Evolutionary conservation across 2,113 vertebrate genomes (phyloP).

Genomic region (Brachyhypopomus occidentalis): DNA sequence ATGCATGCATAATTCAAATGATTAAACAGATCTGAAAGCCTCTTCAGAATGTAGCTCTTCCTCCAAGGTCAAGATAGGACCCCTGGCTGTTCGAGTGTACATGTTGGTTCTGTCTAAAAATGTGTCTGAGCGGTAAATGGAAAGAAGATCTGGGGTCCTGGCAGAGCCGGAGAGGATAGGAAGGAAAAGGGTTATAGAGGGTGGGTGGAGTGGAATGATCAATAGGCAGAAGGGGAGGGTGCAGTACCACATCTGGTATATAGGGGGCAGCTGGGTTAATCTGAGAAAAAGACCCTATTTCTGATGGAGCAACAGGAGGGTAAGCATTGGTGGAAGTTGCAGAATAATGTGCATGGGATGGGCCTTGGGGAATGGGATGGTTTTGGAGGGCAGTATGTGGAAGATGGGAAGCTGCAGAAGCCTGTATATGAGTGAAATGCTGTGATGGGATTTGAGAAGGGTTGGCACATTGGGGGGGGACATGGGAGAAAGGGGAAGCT

Average conservation of each 20-base stretch:
- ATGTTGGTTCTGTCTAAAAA: slow-evolving; percentile 73
- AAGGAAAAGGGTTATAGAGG: slow-evolving; percentile 70
- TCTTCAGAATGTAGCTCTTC: slow-evolving; percentile 64
- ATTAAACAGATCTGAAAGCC: not conserved
- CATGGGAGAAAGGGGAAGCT: slow-evolving; percentile 43
- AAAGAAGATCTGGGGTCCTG: slow-evolving; percentile 73
- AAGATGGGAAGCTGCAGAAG: slow-evolving; percentile 43
- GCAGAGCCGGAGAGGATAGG: slow-evolving; percentile 71
- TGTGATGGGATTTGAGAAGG: slow-evolving; percentile 44
- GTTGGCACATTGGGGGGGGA: slow-evolving; percentile 53
- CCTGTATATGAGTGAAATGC: slow-evolving; percentile 37
- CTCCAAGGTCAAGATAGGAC: slow-evolving; percentile 70
- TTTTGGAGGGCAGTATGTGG: slow-evolving; percentile 47
- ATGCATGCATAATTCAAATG: too few relatives aligned
- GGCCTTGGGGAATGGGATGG: slow-evolving; percentile 34
- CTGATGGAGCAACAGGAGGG: slow-evolving; percentile 59
- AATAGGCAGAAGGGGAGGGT: slow-evolving; percentile 66
- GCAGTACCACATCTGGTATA: slow-evolving; percentile 70
- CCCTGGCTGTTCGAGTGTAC: slow-evolving; percentile 66
- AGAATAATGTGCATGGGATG: slow-evolving; percentile 57
- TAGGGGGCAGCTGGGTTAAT: slow-evolving; percentile 66
- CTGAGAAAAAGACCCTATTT: slow-evolving; percentile 63
- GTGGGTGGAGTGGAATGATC: slow-evolving; percentile 61
- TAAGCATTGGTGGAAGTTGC: slow-evolving; percentile 55
- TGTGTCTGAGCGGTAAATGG: slow-evolving; percentile 72